Base-by-base conservation (phyloP, 2,888 invertebrate species). In the Apotomis capreana region DNA sequence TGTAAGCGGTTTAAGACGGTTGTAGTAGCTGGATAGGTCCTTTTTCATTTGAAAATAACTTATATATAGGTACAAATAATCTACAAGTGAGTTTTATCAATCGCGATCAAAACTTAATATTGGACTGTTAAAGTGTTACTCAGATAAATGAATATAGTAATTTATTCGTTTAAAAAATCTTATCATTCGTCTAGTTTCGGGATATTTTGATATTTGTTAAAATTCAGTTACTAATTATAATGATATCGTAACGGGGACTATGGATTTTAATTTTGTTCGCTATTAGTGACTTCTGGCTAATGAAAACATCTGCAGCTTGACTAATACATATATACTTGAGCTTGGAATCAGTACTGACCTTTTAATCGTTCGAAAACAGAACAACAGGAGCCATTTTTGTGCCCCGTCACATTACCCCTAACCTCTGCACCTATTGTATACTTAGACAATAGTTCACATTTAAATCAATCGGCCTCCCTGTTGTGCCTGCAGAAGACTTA, bases 401-500 rank as follows among this genome's bases (percentile, higher is more conserved):
- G 6, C 9, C n/a, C n/a, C 26, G n/a, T 57, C 2, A 26, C n/a
- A 55, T 13, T 57, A 36, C 62, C 63, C 67, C 72, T 68, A 68
- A 63, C 70, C 70, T 65, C 54, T 49, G 54, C 58, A 62, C 69
- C 67, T 67, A 69, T 69, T 65, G 65, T 64, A 4, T 70, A 62
- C 54, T 71, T 69, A 63, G 69, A 71, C 70, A 72, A 76, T 74
- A 70, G 67, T 74, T 67, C 79, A 77, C 78, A 87, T 85, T 85
- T 84, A 88, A 91, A 91, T 91, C 89, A 89, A 89, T 89, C 84
- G 84, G 78, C 83, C 71, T 57, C 71, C 79, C 83, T 85, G 76
- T 77, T 84, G 80, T 86, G 87, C 89, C 89, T 88, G 83, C 84
- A 78, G 80, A 89, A 91, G 91, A 91, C 90, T 92, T 91, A 91